Conservation (phyloP, 2,113 vertebrate genomes). For the Verasper variegatus region DNA sequence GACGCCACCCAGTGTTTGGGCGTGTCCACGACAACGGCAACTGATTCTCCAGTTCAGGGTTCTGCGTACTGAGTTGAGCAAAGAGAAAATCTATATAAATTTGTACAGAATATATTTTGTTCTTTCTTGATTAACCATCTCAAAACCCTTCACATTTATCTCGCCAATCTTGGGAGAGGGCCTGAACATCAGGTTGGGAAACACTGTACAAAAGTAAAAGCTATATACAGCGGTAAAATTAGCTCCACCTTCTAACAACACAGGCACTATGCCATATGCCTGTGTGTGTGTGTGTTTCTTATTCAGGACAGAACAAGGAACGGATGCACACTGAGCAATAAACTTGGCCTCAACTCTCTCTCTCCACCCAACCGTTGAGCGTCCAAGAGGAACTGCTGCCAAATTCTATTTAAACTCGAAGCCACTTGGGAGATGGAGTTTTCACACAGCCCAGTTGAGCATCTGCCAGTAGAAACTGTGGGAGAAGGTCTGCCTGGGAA, state of each 20-base stretch:
- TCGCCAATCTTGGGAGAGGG: not conserved
- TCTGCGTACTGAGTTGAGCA: too few species aligned
- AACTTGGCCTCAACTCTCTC: slow-evolving; percentile 28
- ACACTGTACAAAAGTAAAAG: not conserved
- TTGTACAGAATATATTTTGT: too few species aligned
- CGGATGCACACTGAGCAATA: slow-evolving; percentile 34
- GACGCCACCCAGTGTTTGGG: not conserved
- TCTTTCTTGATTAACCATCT: too few species aligned
- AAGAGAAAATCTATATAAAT: too few species aligned
- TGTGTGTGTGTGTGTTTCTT: slow-evolving; percentile 5
- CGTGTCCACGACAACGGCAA: too few species aligned
- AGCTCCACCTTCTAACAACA: not conserved
- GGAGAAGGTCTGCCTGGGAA: slow-evolving; percentile 61
- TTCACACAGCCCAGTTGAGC: slow-evolving; percentile 71
- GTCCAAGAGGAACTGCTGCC: slow-evolving; percentile 51
- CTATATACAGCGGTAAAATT: not conserved
- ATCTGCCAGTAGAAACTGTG: slow-evolving; percentile 57
- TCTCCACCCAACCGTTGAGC: slow-evolving; percentile 19
- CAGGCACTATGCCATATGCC: not conserved
- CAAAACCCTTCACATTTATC: too few species aligned
- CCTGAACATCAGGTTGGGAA: not conserved
- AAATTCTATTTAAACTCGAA: slow-evolving; percentile 62
- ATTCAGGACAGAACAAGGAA: slow-evolving; percentile 25
- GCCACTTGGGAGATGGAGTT: slow-evolving; percentile 72
- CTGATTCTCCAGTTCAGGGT: too few species aligned